Conservation (phyloP, 2,113 vertebrate genomes). For the Sterrhoptilus dennistouni region DNA sequence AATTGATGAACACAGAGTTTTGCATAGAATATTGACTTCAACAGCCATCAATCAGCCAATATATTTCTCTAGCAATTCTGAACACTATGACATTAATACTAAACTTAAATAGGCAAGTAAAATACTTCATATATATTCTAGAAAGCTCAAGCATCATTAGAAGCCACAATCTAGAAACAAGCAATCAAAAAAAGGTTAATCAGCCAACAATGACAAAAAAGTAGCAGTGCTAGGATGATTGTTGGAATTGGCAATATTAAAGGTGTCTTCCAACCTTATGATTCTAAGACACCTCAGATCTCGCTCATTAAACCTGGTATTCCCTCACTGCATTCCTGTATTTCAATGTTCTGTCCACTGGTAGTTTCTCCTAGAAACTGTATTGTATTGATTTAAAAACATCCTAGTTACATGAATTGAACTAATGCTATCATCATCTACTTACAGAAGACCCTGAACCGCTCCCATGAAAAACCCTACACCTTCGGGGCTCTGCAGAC, state of each 20-base stretch:
- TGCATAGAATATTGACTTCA: not conserved
- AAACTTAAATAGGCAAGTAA: not conserved
- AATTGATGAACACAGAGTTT: not conserved
- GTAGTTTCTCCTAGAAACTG: not conserved
- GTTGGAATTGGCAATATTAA: not conserved
- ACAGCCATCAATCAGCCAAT: not conserved
- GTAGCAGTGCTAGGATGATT: not conserved
- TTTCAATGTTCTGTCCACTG: not conserved
- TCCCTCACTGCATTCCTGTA: not conserved
- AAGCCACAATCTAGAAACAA: no score
- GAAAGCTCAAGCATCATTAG: not conserved
- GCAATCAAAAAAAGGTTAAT: not conserved
- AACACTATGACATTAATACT: not conserved
- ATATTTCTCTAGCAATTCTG: not conserved
- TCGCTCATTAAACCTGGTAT: not conserved
- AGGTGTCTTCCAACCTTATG: not conserved
- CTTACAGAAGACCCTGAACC: not conserved
- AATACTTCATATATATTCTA: not conserved
- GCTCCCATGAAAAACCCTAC: no score
- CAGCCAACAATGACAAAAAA: not conserved
- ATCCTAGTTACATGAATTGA: not conserved
- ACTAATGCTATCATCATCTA: not conserved
- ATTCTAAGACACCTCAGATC: not conserved
- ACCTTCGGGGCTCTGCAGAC: not conserved
- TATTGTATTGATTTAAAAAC: not conserved